Base-by-base conservation (phyloP, 2,797 vertebrate species). In the Falco peregrinus region DNA sequence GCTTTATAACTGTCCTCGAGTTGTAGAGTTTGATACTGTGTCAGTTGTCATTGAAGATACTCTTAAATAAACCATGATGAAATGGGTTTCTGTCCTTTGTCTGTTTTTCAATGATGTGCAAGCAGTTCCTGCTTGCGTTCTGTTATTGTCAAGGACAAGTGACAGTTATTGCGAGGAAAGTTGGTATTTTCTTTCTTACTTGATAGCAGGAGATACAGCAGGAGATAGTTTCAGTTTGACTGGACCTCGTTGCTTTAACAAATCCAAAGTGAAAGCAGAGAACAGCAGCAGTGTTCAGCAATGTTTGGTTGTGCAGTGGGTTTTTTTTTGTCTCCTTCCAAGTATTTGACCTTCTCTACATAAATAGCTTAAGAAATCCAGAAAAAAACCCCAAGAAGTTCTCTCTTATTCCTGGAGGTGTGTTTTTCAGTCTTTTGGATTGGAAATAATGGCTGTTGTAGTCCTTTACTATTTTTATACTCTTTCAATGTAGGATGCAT, bases 241-340 rank as follows among this genome's bases (percentile, higher is more conserved):
- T 80, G 60, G 51, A 77, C 80, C 84, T 68, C 39, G 53, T 91
- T 89, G 90, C 71, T 95, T 76, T 79, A 56, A 82, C 86, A 88
- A 87, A 77, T 68, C 84, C 53, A 69, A 51, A 77, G 64, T 57
- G 85, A 91, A 95, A 78, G 80, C 69, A 65, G 41, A 68, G 41
- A 91, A 59, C 24, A 6, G 24, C 63, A 60, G 37, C 68, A 25
- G 56, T 9, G 14, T 87, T 83, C 71, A 80, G 71, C 88, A 75
- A 59, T 87, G 25, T 39, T 41, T 41, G 41, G 41, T 39, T 39
- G 37, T 39, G 37, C 11, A 11, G 37, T 43, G 50, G 35, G 1
- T 15, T 43, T 43, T 13, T 56, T 39, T 56, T 59, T 25, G 19
- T 48, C 26, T 77, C 25, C 78, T 94, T 96, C 70, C 92, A 75